Evolutionary conservation across 2,113 vertebrate species (phyloP).

Genomic region (Probosciger aterrimus): DNA sequence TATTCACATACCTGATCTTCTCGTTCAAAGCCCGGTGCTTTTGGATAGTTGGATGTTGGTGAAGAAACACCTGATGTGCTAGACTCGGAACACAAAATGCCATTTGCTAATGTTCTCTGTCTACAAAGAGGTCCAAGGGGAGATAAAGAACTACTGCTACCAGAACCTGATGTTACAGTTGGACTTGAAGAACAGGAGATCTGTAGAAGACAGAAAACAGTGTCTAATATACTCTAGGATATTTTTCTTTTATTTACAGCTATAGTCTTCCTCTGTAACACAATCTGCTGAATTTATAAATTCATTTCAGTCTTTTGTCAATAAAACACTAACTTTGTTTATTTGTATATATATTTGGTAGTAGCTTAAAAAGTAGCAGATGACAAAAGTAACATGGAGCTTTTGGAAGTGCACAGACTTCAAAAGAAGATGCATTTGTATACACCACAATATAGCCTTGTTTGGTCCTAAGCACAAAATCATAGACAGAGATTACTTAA

Average conservation of each 20-base stretch:
- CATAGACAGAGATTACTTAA: background rate
- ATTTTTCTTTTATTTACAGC: background rate
- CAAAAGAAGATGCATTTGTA: background rate
- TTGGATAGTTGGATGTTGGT: conserved; percentile 82
- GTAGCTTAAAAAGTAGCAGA: background rate
- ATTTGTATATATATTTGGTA: background rate
- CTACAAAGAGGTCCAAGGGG: conserved; percentile 80
- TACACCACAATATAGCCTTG: background rate
- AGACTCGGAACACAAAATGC: conserved; percentile 81
- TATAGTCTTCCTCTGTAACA: background rate
- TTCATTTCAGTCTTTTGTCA: background rate
- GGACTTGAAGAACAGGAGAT: conserved; percentile 84
- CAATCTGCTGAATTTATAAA: background rate
- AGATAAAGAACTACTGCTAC: conserved; percentile 84
- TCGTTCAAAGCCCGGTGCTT: conserved; percentile 86
- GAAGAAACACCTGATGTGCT: conserved; percentile 79
- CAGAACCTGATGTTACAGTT: conserved; percentile 82
- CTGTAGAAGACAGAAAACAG: conserved; percentile 76
- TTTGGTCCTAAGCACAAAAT: background rate
- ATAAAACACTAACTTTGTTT: background rate
- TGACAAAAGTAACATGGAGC: background rate
- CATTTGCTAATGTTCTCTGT: conserved; percentile 81
- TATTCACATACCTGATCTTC: conserved; percentile 83
- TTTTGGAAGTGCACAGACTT: background rate
- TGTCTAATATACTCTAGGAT: background rate